phyloP scores from a whole-genome alignment of 2,888 invertebrate species.

The Drosophila putrida region DNA sequence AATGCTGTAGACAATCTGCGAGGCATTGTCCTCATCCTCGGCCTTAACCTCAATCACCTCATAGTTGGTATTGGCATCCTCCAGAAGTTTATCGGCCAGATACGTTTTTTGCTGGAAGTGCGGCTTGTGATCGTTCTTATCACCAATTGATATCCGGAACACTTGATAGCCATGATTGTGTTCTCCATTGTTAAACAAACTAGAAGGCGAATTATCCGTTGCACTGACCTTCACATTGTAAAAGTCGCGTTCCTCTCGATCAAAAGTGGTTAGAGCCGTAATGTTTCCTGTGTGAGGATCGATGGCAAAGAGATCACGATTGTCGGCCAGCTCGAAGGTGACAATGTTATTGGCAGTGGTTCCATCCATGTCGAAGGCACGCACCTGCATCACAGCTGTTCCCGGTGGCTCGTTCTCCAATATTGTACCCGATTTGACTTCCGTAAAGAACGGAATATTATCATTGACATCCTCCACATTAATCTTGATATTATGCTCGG shows the following conservation, averaged over 20 bases:
- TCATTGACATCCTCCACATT: slow-evolving; percentile 95
- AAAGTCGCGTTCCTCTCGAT: slow-evolving; percentile 93
- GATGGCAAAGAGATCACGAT: slow-evolving; percentile 92
- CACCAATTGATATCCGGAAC: slow-evolving; percentile 96
- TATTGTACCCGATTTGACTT: slow-evolving; percentile 92
- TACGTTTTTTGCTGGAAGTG: slow-evolving; percentile 92
- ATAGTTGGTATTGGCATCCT: slow-evolving; percentile 93
- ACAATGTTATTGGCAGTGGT: slow-evolving; percentile 93
- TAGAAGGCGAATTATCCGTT: slow-evolving; percentile 95
- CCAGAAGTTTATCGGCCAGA: slow-evolving; percentile 91
- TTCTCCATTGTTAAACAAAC: slow-evolving; percentile 88
- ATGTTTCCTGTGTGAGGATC: slow-evolving; percentile 95
- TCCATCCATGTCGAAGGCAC: slow-evolving; percentile 94
- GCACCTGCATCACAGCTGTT: slow-evolving; percentile 93
- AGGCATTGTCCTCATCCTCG: slow-evolving; percentile 94
- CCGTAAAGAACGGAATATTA: slow-evolving; percentile 94
- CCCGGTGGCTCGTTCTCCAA: slow-evolving; percentile 94
- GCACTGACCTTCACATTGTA: slow-evolving; percentile 97
- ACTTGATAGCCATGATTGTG: slow-evolving; percentile 93
- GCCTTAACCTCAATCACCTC: slow-evolving; percentile 95
- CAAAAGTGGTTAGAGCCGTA: slow-evolving; percentile 92
- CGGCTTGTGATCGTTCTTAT: slow-evolving; percentile 98
- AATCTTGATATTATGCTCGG: slow-evolving; percentile 92
- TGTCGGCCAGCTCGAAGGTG: slow-evolving; percentile 90
- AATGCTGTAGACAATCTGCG: slow-evolving; percentile 94